Evolutionary conservation across 2,888 invertebrate genomes (phyloP).

Genomic region (Exephanes ischioxanthus): DNA sequence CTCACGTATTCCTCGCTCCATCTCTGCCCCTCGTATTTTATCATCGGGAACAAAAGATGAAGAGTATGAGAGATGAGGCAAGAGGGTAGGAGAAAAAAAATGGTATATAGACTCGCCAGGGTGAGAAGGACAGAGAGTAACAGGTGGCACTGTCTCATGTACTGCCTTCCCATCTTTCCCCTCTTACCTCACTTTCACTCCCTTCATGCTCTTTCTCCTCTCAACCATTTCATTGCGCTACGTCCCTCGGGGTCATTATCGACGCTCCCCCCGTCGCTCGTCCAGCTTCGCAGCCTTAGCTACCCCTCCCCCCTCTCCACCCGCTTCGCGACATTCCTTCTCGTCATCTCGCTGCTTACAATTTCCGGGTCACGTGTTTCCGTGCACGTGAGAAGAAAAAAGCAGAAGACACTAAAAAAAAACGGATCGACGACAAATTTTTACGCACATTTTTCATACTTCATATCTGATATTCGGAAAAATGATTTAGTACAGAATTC

Average conservation of each 20-base stretch:
- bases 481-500: no score
- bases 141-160: constrained; percentile 78
- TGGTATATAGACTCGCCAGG: constrained; percentile 40
- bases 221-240: constrained; percentile 58
- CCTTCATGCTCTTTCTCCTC: constrained; percentile 36
- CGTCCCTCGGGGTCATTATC: constrained; percentile 76
- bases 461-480: no score
- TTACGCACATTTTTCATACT: no score
- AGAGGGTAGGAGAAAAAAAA: background rate
- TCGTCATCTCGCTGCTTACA: background rate
- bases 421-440: no score
- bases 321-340: constrained; percentile 9
- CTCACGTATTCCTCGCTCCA: constrained; percentile 25
- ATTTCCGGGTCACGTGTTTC: background rate
- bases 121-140: constrained; percentile 74
- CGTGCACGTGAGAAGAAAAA: background rate
- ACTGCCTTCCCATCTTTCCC: constrained; percentile 18
- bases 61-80: constrained; percentile 60
- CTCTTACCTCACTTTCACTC: constrained; percentile 1
- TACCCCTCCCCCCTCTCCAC: constrained; percentile 48
- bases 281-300: background rate
- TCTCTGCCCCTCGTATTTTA: constrained; percentile 3
- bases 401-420: no score
- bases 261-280: constrained; percentile 67
- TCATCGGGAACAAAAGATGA: constrained; percentile 64